Conservation (phyloP, 2,113 vertebrate genomes). For the Tursiops truncatus region DNA sequence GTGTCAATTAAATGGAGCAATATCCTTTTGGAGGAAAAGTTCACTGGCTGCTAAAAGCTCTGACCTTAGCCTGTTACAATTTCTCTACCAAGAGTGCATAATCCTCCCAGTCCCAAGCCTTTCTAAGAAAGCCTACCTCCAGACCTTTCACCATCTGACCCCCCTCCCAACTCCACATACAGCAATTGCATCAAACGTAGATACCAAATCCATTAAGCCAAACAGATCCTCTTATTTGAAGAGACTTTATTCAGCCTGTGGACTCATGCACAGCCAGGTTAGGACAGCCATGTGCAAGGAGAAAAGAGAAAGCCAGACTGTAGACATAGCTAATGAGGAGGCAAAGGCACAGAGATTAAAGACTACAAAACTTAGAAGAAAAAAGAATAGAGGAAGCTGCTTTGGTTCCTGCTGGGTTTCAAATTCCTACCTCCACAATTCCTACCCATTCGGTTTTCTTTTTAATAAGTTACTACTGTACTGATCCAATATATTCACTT, state of each 20-base stretch:
- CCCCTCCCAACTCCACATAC: neutral
- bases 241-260: neutral
- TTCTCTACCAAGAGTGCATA: neutral
- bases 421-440: neutral
- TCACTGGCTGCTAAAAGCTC: neutral
- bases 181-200: neutral
- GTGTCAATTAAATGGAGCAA: neutral
- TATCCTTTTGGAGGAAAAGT: neutral
- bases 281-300: neutral
- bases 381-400: neutral
- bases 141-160: neutral
- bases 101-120: neutral
- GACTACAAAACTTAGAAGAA: neutral
- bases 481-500: neutral
- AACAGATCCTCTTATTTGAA: neutral
- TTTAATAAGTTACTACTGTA: neutral
- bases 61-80: neutral
- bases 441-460: neutral
- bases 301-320: neutral
- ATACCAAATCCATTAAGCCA: neutral
- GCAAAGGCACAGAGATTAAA: neutral
- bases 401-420: neutral
- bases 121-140: neutral
- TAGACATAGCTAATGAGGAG: neutral
- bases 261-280: neutral